Conservation (phyloP, 1,140 invertebrate genomes). For the Zaprionus inermis region DNA sequence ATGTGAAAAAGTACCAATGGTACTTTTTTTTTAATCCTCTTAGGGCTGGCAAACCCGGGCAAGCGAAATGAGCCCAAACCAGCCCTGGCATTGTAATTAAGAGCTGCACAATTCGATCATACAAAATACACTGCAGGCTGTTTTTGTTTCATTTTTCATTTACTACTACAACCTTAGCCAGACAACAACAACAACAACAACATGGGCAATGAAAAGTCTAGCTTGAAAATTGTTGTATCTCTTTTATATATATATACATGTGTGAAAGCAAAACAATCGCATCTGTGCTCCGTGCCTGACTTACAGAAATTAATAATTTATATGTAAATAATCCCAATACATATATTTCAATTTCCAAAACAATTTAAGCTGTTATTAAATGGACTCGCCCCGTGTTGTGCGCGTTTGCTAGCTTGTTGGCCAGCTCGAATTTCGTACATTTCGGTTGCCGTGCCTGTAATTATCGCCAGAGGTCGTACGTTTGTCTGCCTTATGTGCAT, state of each 20-base stretch:
- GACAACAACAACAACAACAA: too few relatives aligned
- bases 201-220: too few relatives aligned
- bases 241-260: too few relatives aligned
- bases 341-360: too few relatives aligned
- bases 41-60: background rate
- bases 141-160: too few relatives aligned
- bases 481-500: background rate
- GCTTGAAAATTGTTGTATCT: too few relatives aligned
- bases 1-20: background rate
- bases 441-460: background rate
- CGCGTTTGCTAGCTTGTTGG: background rate
- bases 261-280: background rate
- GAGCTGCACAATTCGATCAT: too few relatives aligned
- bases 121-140: too few relatives aligned
- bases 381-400: background rate
- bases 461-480: background rate
- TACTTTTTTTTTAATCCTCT: background rate
- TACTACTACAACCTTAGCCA: too few relatives aligned
- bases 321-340: background rate
- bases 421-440: background rate
- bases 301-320: constrained; percentile 1
- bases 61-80: too few relatives aligned
- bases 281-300: background rate
- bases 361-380: background rate
- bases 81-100: too few relatives aligned